Conservation (phyloP, 2,113 vertebrate genomes). For the Marmota monax region DNA sequence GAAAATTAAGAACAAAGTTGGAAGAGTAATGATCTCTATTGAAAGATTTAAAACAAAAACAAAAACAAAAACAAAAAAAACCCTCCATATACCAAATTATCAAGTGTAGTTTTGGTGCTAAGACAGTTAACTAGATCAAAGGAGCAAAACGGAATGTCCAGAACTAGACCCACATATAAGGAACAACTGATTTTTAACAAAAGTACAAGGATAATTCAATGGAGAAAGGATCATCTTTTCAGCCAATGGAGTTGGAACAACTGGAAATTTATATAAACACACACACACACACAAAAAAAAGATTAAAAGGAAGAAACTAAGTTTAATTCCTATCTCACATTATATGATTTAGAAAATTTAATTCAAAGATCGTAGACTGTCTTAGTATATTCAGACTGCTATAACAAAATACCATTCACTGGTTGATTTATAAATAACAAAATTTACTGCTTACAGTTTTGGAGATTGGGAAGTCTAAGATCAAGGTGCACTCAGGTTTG, state of each 20-base stretch:
- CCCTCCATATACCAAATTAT: not conserved
- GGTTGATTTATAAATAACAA: not conserved
- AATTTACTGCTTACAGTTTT: not conserved
- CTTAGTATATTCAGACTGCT: not conserved
- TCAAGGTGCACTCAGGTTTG: not conserved
- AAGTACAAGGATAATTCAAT: not conserved
- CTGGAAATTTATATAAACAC: not conserved
- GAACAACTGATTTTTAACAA: not conserved
- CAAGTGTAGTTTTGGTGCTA: not conserved
- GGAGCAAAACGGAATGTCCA: not conserved
- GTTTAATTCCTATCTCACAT: not conserved
- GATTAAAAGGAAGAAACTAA: not conserved
- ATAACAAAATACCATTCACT: not conserved
- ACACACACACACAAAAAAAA: not conserved
- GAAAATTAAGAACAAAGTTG: constrained; percentile 5
- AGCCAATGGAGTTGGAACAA: not conserved
- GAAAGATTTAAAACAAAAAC: not conserved
- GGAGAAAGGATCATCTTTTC: not conserved
- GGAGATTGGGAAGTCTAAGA: not conserved
- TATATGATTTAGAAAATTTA: not conserved
- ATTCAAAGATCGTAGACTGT: not conserved
- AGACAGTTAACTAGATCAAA: not conserved
- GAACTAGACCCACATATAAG: not conserved
- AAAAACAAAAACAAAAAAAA: not conserved
- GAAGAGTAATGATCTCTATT: not conserved